A percentile compares a stretch with the other conserved stretches of the same genome.
phyloP scores from a whole-genome alignment of 1,140 invertebrate species.

The Oryctes rhinoceros region DNA sequence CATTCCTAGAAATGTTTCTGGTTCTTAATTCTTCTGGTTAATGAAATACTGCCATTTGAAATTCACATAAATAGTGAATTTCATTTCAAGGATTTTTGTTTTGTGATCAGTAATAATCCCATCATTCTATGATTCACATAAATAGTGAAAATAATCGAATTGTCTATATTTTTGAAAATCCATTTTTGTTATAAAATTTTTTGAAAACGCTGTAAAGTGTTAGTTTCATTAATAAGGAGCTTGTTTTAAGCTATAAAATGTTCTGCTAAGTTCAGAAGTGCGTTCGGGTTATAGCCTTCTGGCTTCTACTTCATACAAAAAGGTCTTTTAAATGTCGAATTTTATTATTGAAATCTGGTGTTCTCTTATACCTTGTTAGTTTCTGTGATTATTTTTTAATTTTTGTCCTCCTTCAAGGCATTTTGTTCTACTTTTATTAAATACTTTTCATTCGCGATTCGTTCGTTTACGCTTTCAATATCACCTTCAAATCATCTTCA shows the following conservation, averaged over 20 bases:
- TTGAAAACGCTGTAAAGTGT: slow-evolving; percentile 49
- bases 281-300: slow-evolving; percentile 43
- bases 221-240: slow-evolving; percentile 54
- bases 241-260: slow-evolving; percentile 55
- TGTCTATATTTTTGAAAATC: too few species aligned
- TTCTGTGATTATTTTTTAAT: neutral
- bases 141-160: too few species aligned
- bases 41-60: too few species aligned
- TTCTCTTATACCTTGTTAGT: neutral
- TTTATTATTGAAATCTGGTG: slow-evolving; percentile 17
- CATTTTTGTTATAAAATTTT: neutral
- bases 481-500: neutral
- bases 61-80: too few species aligned
- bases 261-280: slow-evolving; percentile 19
- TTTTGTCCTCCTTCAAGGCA: neutral
- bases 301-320: slow-evolving; percentile 46
- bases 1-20: too few species aligned
- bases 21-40: too few species aligned
- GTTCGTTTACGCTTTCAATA: neutral
- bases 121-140: too few species aligned
- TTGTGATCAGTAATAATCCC: too few species aligned
- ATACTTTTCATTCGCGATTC: neutral
- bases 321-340: too few species aligned
- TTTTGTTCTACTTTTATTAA: neutral
- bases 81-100: too few species aligned